phyloP scores from a whole-genome alignment of 2,797 vertebrate genomes.

The Pangasius djambal region DNA sequence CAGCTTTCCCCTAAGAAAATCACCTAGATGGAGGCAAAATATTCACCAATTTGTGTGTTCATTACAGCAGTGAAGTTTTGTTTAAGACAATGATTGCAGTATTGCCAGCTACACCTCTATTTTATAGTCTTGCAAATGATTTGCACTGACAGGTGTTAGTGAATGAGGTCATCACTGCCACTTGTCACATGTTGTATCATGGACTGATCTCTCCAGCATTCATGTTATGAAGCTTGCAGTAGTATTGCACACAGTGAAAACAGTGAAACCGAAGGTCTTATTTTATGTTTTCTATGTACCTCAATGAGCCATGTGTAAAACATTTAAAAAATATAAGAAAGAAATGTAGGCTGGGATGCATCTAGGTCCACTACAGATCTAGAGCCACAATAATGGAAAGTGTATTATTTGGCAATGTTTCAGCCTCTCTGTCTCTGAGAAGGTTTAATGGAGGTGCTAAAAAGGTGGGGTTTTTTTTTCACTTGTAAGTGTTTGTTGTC shows the following conservation, averaged over 20 bases:
- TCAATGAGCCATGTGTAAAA: neutral
- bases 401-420: constrained; percentile 31
- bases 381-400: neutral
- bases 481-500: constrained; percentile 38
- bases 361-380: neutral
- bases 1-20: constrained; percentile 69
- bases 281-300: neutral
- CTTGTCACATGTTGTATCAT: constrained; percentile 44
- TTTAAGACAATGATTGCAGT: constrained; percentile 73
- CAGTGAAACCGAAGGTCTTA: neutral
- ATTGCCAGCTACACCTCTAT: constrained; percentile 66
- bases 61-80: constrained; percentile 73
- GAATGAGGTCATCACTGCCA: constrained; percentile 39
- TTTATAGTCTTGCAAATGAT: constrained; percentile 67
- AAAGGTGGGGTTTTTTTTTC: constrained; percentile 21
- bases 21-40: constrained; percentile 75
- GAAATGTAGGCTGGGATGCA: neutral
- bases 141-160: constrained; percentile 60
- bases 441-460: constrained; percentile 48
- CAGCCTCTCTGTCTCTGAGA: constrained; percentile 16
- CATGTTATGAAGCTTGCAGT: constrained; percentile 41
- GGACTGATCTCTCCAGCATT: constrained; percentile 12
- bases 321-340: neutral
- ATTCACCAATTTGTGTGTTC: constrained; percentile 75
- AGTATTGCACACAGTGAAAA: constrained; percentile 1